Conservation (phyloP, 2,888 invertebrate species). For the Chloromyia formosa region DNA sequence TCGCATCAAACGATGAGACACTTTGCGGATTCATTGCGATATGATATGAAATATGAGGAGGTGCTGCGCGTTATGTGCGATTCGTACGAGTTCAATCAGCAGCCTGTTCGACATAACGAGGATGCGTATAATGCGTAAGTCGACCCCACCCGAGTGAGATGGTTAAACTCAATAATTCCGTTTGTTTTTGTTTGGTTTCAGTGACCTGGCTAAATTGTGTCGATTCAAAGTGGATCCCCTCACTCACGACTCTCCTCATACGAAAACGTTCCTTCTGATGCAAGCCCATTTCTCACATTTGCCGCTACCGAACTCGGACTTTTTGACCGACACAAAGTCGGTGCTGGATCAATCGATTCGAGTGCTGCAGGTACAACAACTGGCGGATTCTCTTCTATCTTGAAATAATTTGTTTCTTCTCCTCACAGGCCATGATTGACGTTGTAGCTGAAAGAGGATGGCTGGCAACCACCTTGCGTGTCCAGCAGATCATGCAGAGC, state of each 20-base stretch:
- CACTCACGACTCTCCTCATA: constrained; percentile 88
- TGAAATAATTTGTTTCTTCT: not conserved
- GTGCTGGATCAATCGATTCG: constrained; percentile 96
- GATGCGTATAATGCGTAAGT: constrained; percentile 88
- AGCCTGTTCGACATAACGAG: constrained; percentile 98
- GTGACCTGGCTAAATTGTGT: constrained; percentile 82
- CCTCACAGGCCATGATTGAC: constrained; percentile 91
- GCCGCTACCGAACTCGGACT: constrained; percentile 89
- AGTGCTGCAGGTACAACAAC: constrained; percentile 81
- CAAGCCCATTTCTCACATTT: constrained; percentile 93
- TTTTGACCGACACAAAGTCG: constrained; percentile 94
- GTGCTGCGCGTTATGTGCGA: constrained; percentile 82
- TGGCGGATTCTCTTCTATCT: not conserved
- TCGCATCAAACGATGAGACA: constrained; percentile 90
- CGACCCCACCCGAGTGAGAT: not conserved
- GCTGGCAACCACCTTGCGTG: constrained; percentile 80
- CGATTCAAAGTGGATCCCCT: constrained; percentile 76
- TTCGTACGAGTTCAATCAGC: constrained; percentile 87
- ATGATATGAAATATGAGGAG: constrained; percentile 73
- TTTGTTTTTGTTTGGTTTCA: constrained; percentile 61
- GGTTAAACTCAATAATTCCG: no score
- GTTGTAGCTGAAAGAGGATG: constrained; percentile 90
- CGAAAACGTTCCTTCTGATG: constrained; percentile 91
- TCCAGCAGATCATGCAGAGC: constrained; percentile 86
- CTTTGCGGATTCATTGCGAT: constrained; percentile 75